A percentile compares a stretch with the other conserved stretches of the same genome.
phyloP scores from a whole-genome alignment of 2,797 vertebrate species.

The Merluccius polli region DNA sequence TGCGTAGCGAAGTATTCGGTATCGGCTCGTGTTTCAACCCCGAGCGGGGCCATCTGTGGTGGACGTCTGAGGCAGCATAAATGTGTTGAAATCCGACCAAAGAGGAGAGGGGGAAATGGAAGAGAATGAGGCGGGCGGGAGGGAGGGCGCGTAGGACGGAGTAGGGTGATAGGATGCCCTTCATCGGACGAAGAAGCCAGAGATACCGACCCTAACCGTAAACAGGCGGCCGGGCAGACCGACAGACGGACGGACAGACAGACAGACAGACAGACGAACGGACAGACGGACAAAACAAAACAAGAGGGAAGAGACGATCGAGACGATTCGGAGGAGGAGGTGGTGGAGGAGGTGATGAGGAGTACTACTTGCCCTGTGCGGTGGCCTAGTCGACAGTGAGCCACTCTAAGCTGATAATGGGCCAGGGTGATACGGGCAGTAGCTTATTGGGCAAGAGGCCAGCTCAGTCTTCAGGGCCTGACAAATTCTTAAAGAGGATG shows the following conservation, averaged over 20 bases:
- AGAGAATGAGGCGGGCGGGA: neutral
- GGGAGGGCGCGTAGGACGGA: neutral
- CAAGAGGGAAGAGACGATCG: neutral
- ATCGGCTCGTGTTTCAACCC: slow-evolving; percentile 68
- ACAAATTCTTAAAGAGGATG: slow-evolving; percentile 65
- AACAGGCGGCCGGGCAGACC: neutral
- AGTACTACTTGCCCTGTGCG: slow-evolving; percentile 53
- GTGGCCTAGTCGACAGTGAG: slow-evolving; percentile 57
- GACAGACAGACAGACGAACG: neutral
- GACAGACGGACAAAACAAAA: neutral
- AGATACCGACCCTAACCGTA: too few species aligned
- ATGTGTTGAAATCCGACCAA: slow-evolving; percentile 68
- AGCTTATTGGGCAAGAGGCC: slow-evolving; percentile 60
- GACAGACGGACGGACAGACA: neutral
- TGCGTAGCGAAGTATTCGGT: slow-evolving; percentile 51
- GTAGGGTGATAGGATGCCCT: neutral
- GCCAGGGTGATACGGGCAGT: slow-evolving; percentile 62
- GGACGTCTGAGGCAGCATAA: slow-evolving; percentile 73
- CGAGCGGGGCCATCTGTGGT: slow-evolving; percentile 51
- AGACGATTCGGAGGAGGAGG: neutral
- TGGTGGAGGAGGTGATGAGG: slow-evolving; percentile 13
- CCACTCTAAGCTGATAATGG: slow-evolving; percentile 62
- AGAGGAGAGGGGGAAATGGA: slow-evolving; percentile 32
- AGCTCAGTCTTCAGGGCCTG: slow-evolving; percentile 56
- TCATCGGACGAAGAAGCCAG: too few species aligned